Conservation (phyloP, 1,140 invertebrate genomes). For the Argopecten irradians region DNA sequence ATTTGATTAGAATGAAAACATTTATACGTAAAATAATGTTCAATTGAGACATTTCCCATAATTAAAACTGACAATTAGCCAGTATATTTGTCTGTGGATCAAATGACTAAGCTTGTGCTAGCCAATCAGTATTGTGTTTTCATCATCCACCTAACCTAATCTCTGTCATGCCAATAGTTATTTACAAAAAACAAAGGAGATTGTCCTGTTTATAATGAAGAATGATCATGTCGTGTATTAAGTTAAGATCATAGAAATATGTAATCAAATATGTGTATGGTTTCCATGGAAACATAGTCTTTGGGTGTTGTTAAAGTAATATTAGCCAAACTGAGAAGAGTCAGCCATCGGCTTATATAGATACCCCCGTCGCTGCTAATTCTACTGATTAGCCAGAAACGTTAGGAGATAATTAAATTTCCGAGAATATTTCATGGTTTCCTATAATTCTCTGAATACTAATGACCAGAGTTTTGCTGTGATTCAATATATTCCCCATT, state of each 20-base stretch:
- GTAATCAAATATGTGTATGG: constrained; percentile 13
- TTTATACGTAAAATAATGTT: no score
- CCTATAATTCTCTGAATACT: neutral
- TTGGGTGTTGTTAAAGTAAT: constrained; percentile 2
- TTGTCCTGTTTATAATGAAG: constrained; percentile 22
- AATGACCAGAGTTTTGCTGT: neutral
- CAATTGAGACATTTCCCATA: no score
- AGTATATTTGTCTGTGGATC: neutral
- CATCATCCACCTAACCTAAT: constrained; percentile 11
- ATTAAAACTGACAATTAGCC: neutral
- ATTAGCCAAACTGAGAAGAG: constrained; percentile 6
- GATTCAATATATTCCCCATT: constrained; percentile 12
- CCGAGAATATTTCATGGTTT: constrained; percentile 21
- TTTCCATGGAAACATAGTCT: constrained; percentile 10
- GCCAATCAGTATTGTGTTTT: neutral
- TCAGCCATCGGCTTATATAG: constrained; percentile 14
- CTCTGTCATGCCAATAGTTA: neutral
- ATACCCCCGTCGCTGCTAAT: neutral
- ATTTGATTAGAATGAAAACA: no score
- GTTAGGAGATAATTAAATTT: constrained; percentile 19
- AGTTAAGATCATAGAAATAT: constrained; percentile 23
- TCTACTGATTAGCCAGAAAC: neutral
- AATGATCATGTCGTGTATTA: constrained; percentile 2
- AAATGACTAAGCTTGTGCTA: neutral
- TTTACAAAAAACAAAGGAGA: constrained; percentile 12